Base-by-base conservation (phyloP, 2,113 vertebrate species). In the Brachionichthys hirsutus region DNA sequence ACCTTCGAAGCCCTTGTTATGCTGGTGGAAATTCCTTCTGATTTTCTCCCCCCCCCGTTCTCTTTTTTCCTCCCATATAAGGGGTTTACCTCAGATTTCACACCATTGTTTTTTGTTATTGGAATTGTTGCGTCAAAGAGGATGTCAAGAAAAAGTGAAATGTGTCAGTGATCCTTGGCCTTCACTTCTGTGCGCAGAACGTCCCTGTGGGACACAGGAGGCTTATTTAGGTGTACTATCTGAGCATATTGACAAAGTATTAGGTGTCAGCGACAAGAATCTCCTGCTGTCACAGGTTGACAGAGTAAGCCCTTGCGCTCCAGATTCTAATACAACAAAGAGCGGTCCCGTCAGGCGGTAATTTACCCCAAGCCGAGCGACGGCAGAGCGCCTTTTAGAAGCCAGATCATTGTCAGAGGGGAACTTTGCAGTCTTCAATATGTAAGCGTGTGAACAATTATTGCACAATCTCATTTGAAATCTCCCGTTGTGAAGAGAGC, bases 241-340 rank as follows among this genome's bases (percentile, higher is more conserved):
- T n/a, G 22, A 73, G 62, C 73, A 40, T 83, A 78, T 88, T 81
- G 69, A 83, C 70, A 84, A 86, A 85, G 84, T 88, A 89, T 89
- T 78, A 73, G 76, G 86, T 91, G 85, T 90, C 88, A 24, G 77
- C 20, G 80, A 91, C 89, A 87, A 85, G 83, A 65, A 79, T 76
- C 82, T 80, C 87, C 83, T 3, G 60, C 86, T 65, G 91, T 67
- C 88, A 78, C 78, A 83, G 83, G 79, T 84, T 85, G 88, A 87
- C 69, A 20, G 85, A 80, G 73, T 14, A 67, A 63, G 75, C 75
- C 81, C 71, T 79, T 9, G 62, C 73, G 14, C 86, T 67, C 69
- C 65, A 60, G 87, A 85, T 73, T 83, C 84, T 87, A 87, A 88
- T 72, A 77, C 83, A 89, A 91, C 89, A 89, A 88, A 84, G 84